Conservation (phyloP, 2,113 vertebrate species). For the Pica pica region DNA sequence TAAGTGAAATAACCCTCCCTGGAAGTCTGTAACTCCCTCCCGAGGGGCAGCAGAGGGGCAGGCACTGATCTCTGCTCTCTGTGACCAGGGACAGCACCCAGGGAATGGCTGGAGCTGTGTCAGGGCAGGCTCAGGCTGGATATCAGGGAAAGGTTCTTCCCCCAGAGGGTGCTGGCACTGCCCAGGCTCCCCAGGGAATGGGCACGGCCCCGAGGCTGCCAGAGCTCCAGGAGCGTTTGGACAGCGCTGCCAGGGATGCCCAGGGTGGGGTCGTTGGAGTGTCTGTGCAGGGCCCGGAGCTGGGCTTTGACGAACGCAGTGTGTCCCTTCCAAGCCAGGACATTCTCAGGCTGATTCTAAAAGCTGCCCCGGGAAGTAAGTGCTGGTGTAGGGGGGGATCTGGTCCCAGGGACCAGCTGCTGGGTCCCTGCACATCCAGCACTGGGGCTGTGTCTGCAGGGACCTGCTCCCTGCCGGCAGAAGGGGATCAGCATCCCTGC, state of each 20-base stretch:
- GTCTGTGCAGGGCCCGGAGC: background rate
- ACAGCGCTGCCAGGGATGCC: background rate
- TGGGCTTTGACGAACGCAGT: background rate
- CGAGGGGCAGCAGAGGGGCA: background rate
- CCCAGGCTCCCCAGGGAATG: background rate
- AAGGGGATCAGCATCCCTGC: background rate
- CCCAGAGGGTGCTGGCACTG: background rate
- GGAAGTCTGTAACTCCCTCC: background rate
- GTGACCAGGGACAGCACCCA: background rate
- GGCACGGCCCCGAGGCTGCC: background rate
- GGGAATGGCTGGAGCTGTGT: rapidly evolving
- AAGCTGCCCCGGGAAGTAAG: background rate
- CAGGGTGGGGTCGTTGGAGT: background rate
- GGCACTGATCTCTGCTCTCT: background rate
- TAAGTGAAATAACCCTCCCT: background rate
- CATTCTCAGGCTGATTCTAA: background rate
- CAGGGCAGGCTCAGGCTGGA: rapidly evolving
- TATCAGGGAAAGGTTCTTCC: rapidly evolving
- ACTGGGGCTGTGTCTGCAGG: background rate
- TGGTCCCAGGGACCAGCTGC: background rate
- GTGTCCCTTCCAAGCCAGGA: background rate
- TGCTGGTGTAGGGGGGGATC: background rate
- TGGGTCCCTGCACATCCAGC: background rate
- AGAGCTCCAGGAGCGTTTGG: background rate
- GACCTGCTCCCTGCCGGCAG: background rate